phyloP scores from a whole-genome alignment of 2,797 vertebrate genomes.

The Sebastes vulpes region DNA sequence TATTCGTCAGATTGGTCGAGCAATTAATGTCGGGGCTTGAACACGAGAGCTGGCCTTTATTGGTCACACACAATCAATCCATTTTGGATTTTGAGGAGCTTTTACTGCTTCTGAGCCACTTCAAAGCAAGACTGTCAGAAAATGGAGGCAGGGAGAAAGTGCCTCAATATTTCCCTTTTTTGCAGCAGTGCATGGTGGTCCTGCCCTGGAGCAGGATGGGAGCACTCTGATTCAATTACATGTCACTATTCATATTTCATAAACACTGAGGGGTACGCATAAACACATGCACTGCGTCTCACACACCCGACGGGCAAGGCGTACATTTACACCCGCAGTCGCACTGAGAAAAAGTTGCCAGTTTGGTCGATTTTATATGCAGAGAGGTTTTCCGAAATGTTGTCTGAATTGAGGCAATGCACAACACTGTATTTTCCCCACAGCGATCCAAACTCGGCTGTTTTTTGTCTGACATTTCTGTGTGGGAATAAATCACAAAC shows the following conservation, averaged over 20 bases:
- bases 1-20: conserved; percentile 30
- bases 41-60: not conserved
- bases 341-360: not conserved
- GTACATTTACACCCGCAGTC: not conserved
- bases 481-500: conserved; percentile 39
- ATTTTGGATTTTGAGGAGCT: conserved; percentile 1
- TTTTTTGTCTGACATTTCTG: conserved; percentile 29
- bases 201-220: conserved; percentile 10
- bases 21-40: conserved; percentile 35
- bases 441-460: not conserved
- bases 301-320: not conserved
- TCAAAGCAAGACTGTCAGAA: conserved; percentile 32
- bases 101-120: conserved; percentile 21
- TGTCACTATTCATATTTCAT: conserved; percentile 46
- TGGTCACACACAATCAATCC: conserved; percentile 16
- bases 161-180: conserved; percentile 4
- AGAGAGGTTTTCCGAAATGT: not conserved
- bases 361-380: not conserved
- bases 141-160: not conserved
- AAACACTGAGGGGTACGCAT: conserved; percentile 7
- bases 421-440: not conserved
- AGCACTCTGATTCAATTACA: conserved; percentile 34
- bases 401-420: not conserved
- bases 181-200: conserved; percentile 36
- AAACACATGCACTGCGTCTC: not conserved